A percentile compares a stretch with the other conserved stretches of the same genome.
Conservation (phyloP, 2,888 invertebrate genomes). For the Ennomos fuscantarius region DNA sequence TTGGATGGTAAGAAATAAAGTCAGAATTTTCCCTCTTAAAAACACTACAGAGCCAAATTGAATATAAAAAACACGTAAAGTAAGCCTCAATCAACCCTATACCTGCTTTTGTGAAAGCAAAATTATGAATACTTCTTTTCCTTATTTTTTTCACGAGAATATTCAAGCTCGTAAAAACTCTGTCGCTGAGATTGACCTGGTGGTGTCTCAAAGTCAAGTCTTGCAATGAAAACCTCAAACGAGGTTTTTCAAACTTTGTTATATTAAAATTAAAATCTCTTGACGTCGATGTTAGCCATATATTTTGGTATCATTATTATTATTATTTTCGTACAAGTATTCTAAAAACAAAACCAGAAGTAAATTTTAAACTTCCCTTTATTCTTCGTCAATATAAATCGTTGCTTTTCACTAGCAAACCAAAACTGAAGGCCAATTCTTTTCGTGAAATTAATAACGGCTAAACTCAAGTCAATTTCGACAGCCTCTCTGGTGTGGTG, state of each 20-base stretch:
- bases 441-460: no score
- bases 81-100: constrained; percentile 13
- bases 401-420: no score
- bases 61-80: constrained; percentile 9
- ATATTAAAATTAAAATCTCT: constrained; percentile 1
- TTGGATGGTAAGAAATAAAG: neutral
- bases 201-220: constrained; percentile 3
- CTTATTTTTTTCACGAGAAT: constrained; percentile 16
- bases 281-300: neutral
- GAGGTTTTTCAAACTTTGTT: neutral
- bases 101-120: constrained; percentile 9
- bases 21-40: neutral
- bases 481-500: no score
- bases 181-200: constrained; percentile 14
- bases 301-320: no score
- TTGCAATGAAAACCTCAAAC: neutral
- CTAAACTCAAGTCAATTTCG: no score
- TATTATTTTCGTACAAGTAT: no score
- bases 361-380: no score
- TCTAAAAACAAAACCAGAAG: no score
- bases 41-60: neutral
- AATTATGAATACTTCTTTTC: constrained; percentile 13
- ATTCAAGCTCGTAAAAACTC: constrained; percentile 20
- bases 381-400: no score
- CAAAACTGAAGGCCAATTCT: no score